Evolutionary conservation across 2,888 invertebrate species (phyloP), one percentile per base, ranked within the genome.

Genomic region (Choreutis nemorana): DNA sequence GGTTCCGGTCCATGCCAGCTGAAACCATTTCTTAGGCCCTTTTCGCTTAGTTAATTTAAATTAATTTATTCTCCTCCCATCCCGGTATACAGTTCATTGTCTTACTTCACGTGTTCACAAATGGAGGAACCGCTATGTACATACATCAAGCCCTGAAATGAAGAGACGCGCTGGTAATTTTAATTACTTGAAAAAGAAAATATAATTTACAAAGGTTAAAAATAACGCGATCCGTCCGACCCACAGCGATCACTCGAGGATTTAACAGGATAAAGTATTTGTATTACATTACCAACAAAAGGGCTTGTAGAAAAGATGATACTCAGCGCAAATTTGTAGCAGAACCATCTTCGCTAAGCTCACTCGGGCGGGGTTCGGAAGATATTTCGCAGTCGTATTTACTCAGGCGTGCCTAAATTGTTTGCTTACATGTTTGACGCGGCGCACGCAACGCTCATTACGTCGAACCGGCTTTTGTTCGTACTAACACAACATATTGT

Each of bases 391-490:
- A 63, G 65, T 68, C 60, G 66, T 75, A 77, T 78, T 78, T 77
- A 75, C 65, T 75, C 75, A 77, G 75, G 73, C 78, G 68, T 70
- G 55, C 66, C 70, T 70, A 75, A 77, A 72, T 70, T 75, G 77
- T 77, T 77, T 78, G 71, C 72, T 73, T 73, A 77, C 68, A 73
- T 70, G 75, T 77, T 73, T 73, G 78, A 75, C 73, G 70, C 75
- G 64, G 63, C 33, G 36, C 33, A 75, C 73, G 72, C 75, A 75
- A 68, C 65, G 65, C 71, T 78, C 77, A 78, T 78, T 78, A 78
- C 57, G 61, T 63, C 55, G 53, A 63, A 62, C 62, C 60, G 52
- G 65, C 73, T 73, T 40, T 75, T 75, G 68, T 73, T 73, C 68
- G 65, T 56, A 62, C 68, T 70, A 66, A 70, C 60, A 66, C 63